phyloP scores from a whole-genome alignment of 2,113 vertebrate species.

The Synchiropus splendidus region DNA sequence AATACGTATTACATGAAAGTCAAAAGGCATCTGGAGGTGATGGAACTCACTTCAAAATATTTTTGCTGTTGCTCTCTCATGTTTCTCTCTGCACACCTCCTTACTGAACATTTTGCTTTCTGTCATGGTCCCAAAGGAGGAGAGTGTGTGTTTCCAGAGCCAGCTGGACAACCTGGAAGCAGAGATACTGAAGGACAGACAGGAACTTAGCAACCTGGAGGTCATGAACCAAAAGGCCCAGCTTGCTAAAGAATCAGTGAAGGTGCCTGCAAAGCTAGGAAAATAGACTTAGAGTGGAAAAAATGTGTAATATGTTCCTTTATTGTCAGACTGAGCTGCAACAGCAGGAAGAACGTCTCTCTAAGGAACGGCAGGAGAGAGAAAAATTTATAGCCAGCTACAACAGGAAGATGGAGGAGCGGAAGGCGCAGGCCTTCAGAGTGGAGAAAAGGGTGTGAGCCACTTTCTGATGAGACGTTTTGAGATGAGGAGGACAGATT shows the following conservation, averaged over 20 bases:
- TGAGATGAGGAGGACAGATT: background rate
- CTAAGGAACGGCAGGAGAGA: slow-evolving; percentile 68
- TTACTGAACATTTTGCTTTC: too few species aligned
- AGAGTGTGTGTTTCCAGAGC: slow-evolving; percentile 71
- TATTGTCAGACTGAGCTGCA: slow-evolving; percentile 69
- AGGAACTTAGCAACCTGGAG: slow-evolving; percentile 67
- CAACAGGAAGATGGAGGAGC: slow-evolving; percentile 70
- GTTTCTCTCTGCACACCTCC: too few species aligned
- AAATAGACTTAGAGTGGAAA: background rate
- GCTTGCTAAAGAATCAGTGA: slow-evolving; percentile 63
- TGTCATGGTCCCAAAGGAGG: slow-evolving; percentile 57
- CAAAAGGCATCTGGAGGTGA: slow-evolving; percentile 76
- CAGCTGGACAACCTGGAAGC: slow-evolving; percentile 69
- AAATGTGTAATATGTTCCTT: background rate
- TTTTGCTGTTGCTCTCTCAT: too few species aligned
- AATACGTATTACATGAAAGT: slow-evolving; percentile 68
- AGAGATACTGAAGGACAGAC: slow-evolving; percentile 62
- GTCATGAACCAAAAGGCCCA: slow-evolving; percentile 63
- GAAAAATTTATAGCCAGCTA: slow-evolving; percentile 62
- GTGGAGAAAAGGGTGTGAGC: slow-evolving; percentile 66
- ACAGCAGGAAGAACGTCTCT: slow-evolving; percentile 64
- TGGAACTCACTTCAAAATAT: background rate
- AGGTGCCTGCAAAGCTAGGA: slow-evolving; percentile 64
- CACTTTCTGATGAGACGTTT: background rate
- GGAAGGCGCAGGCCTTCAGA: slow-evolving; percentile 63